Evolutionary conservation across 2,888 invertebrate genomes (phyloP), one percentile per base, ranked within the genome.

Genomic region (Hesperia comma): DNA sequence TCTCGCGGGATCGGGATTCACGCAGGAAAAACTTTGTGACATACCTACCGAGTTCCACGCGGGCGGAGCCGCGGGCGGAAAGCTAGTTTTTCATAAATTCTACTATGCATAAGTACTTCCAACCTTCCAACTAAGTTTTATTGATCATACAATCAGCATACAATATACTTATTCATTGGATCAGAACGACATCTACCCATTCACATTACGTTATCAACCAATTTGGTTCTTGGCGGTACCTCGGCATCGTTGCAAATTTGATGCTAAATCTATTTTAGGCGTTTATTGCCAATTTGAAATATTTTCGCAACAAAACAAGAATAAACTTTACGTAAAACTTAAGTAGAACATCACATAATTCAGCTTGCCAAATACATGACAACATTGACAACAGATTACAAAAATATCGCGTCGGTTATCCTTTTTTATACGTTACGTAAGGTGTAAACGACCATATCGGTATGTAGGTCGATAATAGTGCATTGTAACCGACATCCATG

Each of bases 391-490:
- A 12, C 19, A 15, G 17, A 6, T 46, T 46, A 12, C 49, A 49
- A 15, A 12, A 49, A 49, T 10, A 19, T 49, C 17, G 49, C 17
- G 19, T 26, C 5, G 26, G 26, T 40, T 37, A 56, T 56, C 56
- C 56, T 19, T 56, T 40, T 56, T 56, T 15, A 40, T 33, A 40
- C 40, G 19, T 56, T 56, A 19, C 40, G 56, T 56, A 56, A 56
- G 37, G 8, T 40, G 56, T 56, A 40, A 40, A 56, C 56, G 19
- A 40, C 56, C 56, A 56, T 56, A 56, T 33, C 33, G 40, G 56
- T 40, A 55, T 55, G 55, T 55, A 55, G 55, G 55, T 55, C 55
- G 37, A 55, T 55, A 55, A 12, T 55, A 37, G 55, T 17, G 55
- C 17, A 55, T 15, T 46, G 43, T 15, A 46, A 17, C 43, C 17